Conservation (phyloP, 2,888 invertebrate genomes). For the Pollenia griseotomentosa region DNA sequence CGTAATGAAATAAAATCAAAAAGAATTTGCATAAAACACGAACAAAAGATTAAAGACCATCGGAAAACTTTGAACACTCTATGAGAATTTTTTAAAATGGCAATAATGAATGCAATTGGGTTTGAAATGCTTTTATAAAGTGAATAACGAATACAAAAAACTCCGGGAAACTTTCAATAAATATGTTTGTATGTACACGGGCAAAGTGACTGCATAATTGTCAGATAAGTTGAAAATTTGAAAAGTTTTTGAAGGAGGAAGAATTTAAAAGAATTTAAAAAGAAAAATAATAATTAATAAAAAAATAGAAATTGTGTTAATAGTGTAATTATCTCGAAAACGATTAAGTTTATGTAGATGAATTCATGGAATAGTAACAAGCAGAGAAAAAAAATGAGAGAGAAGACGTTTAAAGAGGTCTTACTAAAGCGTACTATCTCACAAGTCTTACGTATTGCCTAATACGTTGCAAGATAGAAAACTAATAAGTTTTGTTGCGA, state of each 20-base stretch:
- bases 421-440: too few species aligned
- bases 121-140: not conserved
- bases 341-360: too few species aligned
- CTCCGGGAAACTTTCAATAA: not conserved
- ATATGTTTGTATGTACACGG: not conserved
- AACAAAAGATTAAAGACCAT: conserved; percentile 22
- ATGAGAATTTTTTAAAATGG: conserved; percentile 33
- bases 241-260: not conserved
- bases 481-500: too few species aligned
- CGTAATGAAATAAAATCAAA: conserved; percentile 46
- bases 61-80: conserved; percentile 44
- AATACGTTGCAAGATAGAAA: too few species aligned
- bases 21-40: conserved; percentile 54
- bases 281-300: too few species aligned
- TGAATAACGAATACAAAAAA: not conserved
- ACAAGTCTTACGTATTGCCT: too few species aligned
- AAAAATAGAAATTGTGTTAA: too few species aligned
- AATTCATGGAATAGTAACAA: too few species aligned
- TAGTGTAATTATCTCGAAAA: too few species aligned
- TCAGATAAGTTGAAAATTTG: conserved; percentile 30
- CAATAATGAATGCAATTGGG: conserved; percentile 52
- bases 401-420: too few species aligned
- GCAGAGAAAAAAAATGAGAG: too few species aligned
- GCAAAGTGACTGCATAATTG: conserved; percentile 40
- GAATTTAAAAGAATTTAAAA: too few species aligned